Base-by-base conservation (phyloP, 1,140 invertebrate species). In the Drosophila lowei region DNA sequence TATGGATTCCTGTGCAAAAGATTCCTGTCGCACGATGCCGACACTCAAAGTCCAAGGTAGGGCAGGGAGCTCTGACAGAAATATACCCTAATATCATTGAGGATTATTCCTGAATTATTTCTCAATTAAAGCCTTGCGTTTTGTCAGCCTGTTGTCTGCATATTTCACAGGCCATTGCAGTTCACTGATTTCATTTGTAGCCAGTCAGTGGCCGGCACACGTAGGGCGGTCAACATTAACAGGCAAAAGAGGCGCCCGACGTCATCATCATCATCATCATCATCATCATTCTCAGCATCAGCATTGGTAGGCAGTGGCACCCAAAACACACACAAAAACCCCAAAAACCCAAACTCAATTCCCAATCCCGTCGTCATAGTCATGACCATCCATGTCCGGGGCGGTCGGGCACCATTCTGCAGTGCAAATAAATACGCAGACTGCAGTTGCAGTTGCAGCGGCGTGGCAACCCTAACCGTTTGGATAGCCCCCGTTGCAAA, bases 191-290 rank as follows among this genome's bases (percentile, higher is more conserved):
- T 38, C 52, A 44, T 57, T 70, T 53, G 60, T 55, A 70, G 72
- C 48, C 47, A 64, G 56, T 57, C 50, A 70, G 52, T 52, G 61
- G 57, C 42, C 44, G 49, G 18, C n/a, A 63, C 80, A 77, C 68
- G 81, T 71, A 77, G 65, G 77, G 81, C 73, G 81, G 77, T 86
- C 72, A 85, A 64, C 63, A 71, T 77, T 85, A 80, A 74, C 73
- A 70, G 72, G 18, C 18, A 18, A 18, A 18, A 18, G 18, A 18
- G 18, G 52, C 65, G 13, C 15, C 16, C 38, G 50, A 16, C 15
- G 3, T 55, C 62, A 79, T 61, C 68, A 71, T 54, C 80, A 64
- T 38, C 23, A 43, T 21, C 47, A 67, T 38, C 42, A 47, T 44
- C 75, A 41, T 48, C 55, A 56, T 21, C 43, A 38, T 23, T 38